Evolutionary conservation across 92 coral and sea anemone genomes (phyloP).

Genomic region (Meandrina meandrites): DNA sequence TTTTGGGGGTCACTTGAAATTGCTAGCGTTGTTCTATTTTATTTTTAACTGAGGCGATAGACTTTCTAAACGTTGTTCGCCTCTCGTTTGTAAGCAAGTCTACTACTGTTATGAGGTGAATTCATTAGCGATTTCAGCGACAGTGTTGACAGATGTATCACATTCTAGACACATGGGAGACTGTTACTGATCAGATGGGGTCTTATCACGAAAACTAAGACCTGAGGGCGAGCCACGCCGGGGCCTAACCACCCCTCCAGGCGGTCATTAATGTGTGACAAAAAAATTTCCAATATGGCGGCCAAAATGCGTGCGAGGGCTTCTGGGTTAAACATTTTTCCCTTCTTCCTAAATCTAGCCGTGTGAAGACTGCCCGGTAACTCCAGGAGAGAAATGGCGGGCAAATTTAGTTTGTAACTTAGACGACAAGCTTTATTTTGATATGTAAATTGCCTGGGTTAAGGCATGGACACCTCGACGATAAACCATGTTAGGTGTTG

Average conservation of each 20-base stretch:
- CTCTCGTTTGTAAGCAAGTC: too few species aligned
- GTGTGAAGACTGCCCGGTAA: conserved; percentile 48
- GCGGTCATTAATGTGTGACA: conserved; percentile 23
- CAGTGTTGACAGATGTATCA: too few species aligned
- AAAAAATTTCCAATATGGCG: conserved; percentile 29
- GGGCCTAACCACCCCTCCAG: conserved; percentile 11
- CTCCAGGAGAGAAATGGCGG: conserved; percentile 36
- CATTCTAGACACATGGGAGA: too few species aligned
- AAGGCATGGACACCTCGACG: conserved; percentile 1
- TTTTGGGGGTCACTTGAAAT: too few species aligned
- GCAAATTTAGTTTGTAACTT: conserved; percentile 21
- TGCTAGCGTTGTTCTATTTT: too few species aligned
- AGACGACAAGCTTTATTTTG: conserved; percentile 35
- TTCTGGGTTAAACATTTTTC: conserved; percentile 30
- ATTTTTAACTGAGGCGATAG: too few species aligned
- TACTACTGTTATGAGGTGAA: too few species aligned
- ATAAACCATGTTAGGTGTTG: conserved; percentile 38
- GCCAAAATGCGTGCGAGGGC: conserved; percentile 43
- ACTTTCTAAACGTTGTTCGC: too few species aligned
- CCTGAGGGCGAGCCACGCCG: too few species aligned
- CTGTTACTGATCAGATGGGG: too few species aligned
- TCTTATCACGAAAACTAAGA: too few species aligned
- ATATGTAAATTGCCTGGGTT: conserved; percentile 28
- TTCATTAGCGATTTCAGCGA: too few species aligned
- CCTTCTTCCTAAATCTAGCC: conserved; percentile 26